Percentiles rank a stretch among this genome's conserved stretches.
These are phyloP conservation scores for Equus quagga DNA, from an alignment of 2,113 vertebrate species.

Conservation along the genomic window DNA sequence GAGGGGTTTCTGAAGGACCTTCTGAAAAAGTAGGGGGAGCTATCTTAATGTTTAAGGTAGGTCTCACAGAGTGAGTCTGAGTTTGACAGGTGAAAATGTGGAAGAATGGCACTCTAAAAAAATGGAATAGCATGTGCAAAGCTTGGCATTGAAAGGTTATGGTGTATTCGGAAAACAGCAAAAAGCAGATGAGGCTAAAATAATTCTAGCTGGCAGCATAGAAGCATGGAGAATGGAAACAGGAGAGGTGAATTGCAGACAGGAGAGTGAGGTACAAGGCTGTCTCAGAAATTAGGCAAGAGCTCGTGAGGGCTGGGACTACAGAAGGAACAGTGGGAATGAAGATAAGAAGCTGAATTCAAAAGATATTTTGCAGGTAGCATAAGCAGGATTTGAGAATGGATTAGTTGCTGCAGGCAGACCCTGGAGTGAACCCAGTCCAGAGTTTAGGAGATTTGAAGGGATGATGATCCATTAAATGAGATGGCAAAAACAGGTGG, in stretches of 20 bases:
- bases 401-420: background rate
- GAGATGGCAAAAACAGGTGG: background rate
- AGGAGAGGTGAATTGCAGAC: background rate
- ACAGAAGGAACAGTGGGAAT: background rate
- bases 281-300: background rate
- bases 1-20: background rate
- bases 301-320: background rate
- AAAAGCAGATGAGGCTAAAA: background rate
- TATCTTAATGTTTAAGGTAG: background rate
- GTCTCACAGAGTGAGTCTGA: background rate
- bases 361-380: background rate
- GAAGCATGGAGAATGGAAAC: background rate
- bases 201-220: background rate
- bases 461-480: background rate
- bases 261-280: background rate
- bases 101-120: background rate
- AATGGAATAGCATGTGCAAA: background rate
- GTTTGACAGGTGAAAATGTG: background rate
- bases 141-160: background rate
- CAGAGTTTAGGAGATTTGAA: background rate
- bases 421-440: background rate
- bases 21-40: background rate
- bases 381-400: background rate
- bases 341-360: background rate
- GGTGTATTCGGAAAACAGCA: background rate